Percentiles rank a stretch among this genome's conserved stretches.
Conservation (phyloP, 2,888 invertebrate genomes). For the Stegana nigrithorax region DNA sequence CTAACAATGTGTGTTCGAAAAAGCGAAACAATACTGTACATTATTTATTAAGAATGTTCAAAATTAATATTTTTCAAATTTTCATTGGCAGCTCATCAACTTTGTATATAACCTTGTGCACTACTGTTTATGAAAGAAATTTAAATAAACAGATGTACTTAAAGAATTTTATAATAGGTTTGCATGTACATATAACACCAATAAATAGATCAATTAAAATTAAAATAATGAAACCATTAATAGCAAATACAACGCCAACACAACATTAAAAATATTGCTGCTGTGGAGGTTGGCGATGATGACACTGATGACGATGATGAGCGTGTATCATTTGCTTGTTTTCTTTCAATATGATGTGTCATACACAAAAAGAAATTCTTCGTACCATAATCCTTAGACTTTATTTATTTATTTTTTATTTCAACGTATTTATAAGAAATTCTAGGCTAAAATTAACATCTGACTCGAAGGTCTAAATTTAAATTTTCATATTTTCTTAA, state of each 20-base stretch:
- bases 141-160: no score
- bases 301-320: no score
- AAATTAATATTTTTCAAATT: no score
- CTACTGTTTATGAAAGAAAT: no score
- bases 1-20: no score
- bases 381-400: background rate
- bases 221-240: conserved; percentile 11
- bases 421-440: background rate
- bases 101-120: no score
- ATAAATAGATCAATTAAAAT: conserved; percentile 1
- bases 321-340: background rate
- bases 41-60: no score
- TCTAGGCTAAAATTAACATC: conserved; percentile 11
- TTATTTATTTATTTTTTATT: conserved; percentile 1
- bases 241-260: background rate
- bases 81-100: no score
- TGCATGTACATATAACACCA: background rate
- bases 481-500: background rate
- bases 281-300: no score
- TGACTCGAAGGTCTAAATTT: conserved; percentile 18
- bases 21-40: no score
- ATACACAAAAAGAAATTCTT: conserved; percentile 8
- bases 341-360: conserved; percentile 15
- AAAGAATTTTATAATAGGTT: no score
- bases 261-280: no score